Conservation (phyloP, 1,140 invertebrate species). For the Hylaeus anthracinus region DNA sequence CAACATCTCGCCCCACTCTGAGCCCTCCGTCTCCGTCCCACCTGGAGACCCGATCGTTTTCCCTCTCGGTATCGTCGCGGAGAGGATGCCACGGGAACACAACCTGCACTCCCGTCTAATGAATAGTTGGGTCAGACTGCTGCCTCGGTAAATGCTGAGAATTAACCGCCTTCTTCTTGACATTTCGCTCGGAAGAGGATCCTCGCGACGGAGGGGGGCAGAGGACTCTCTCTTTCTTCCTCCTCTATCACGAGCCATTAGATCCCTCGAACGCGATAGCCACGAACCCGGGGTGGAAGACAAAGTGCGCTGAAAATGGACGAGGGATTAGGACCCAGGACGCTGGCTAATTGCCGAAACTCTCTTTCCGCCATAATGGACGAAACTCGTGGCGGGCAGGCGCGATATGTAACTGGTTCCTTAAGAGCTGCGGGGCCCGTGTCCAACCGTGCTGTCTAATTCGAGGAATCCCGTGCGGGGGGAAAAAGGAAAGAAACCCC, state of each 20-base stretch:
- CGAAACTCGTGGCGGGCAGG: constrained; percentile 18
- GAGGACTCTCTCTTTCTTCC: constrained; percentile 32
- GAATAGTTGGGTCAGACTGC: constrained; percentile 72
- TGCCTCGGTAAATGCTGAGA: constrained; percentile 69
- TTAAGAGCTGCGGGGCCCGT: constrained; percentile 23
- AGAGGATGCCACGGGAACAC: constrained; percentile 62
- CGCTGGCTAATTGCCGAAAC: constrained; percentile 47
- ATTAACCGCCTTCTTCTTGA: constrained; percentile 73
- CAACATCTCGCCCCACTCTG: constrained; percentile 35
- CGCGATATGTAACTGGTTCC: constrained; percentile 47
- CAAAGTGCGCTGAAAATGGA: constrained; percentile 49
- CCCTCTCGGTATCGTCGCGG: constrained; percentile 26
- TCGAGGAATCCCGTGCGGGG: constrained; percentile 41
- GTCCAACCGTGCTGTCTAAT: constrained; percentile 27
- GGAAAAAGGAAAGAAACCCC: constrained; percentile 3
- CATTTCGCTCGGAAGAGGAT: constrained; percentile 68
- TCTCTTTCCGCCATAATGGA: constrained; percentile 36
- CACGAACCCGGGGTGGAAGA: constrained; percentile 1
- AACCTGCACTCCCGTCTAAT: constrained; percentile 73
- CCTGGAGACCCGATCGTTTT: constrained; percentile 8
- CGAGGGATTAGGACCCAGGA: constrained; percentile 34
- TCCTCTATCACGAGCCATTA: constrained; percentile 45
- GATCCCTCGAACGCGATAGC: constrained; percentile 34
- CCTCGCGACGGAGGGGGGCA: constrained; percentile 21
- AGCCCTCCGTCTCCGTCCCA: not conserved